Percentiles rank a stretch among this genome's conserved stretches.
Conservation (phyloP, 2,797 vertebrate species). For the Nyctalus aviator region DNA sequence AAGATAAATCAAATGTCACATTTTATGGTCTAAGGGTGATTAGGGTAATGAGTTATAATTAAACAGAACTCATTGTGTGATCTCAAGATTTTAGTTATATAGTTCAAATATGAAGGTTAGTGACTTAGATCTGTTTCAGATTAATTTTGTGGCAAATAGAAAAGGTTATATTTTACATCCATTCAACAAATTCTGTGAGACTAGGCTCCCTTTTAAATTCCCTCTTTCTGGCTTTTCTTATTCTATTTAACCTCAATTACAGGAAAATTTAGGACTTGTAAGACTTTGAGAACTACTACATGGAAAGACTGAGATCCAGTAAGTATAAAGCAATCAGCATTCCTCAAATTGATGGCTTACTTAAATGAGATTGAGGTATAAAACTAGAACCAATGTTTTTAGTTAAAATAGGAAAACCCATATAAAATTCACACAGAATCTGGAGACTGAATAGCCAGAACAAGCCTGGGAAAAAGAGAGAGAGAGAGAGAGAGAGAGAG, state of each 20-base stretch:
- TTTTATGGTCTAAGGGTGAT: not conserved
- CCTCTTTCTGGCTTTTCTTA: constrained; percentile 33
- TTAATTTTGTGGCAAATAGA: constrained; percentile 40
- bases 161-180: not conserved
- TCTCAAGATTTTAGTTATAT: constrained; percentile 10
- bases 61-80: not conserved
- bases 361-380: constrained; percentile 10
- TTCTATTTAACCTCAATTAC: constrained; percentile 7
- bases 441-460: constrained; percentile 3
- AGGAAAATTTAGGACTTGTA: not conserved
- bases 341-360: not conserved
- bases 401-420: constrained; percentile 24
- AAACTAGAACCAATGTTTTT: constrained; percentile 8
- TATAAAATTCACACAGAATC: not conserved
- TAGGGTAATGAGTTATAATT: constrained; percentile 5
- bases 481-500: no score
- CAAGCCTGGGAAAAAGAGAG: not conserved
- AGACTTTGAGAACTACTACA: not conserved
- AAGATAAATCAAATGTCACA: not conserved
- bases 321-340: constrained; percentile 8
- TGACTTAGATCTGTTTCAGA: constrained; percentile 54
- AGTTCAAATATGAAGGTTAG: constrained; percentile 40
- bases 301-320: not conserved
- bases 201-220: constrained; percentile 46
- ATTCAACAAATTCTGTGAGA: not conserved